Evolutionary conservation across 35 echinoderm and acorn worm genomes (phyloP).

Genomic region (Acanthaster planci): DNA sequence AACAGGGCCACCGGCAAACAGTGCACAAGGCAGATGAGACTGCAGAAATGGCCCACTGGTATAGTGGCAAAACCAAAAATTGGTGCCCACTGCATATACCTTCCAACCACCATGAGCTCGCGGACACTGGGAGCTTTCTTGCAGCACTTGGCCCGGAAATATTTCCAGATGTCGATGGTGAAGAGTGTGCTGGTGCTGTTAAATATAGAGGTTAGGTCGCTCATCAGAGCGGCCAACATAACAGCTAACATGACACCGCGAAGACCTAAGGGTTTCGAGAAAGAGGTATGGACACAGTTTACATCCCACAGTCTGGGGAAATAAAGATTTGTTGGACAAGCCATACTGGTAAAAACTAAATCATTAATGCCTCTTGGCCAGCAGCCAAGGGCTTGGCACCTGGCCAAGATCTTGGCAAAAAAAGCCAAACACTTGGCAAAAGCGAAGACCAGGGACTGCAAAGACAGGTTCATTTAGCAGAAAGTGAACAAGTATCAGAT

Average conservation of each 20-base stretch:
- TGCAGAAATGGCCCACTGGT: background rate
- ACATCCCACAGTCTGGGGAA: no score
- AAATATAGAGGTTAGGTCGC: constrained; percentile 89
- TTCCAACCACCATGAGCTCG: constrained; percentile 89
- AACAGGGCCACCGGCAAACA: no score
- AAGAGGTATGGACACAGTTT: no score
- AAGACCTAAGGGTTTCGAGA: constrained; percentile 52
- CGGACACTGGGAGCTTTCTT: constrained; percentile 54
- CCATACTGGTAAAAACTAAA: no score
- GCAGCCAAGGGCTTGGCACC: no score
- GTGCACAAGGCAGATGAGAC: background rate
- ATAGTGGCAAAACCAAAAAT: background rate
- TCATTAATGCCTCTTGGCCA: no score
- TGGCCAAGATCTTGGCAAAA: background rate
- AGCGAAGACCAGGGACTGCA: no score
- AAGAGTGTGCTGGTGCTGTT: constrained; percentile 94
- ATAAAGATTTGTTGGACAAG: no score
- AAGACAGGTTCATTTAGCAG: no score
- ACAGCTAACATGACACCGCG: constrained; percentile 88
- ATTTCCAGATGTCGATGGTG: constrained; percentile 88
- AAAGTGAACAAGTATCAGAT: no score
- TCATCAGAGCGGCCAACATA: constrained; percentile 84
- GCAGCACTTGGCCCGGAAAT: constrained; percentile 50
- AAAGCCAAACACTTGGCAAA: background rate
- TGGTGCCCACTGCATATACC: constrained; percentile 40